A percentile compares a stretch with the other conserved stretches of the same genome.
These are phyloP conservation scores for Hermaeophaga mercurialis DNA, from an alignment of 2,888 invertebrate genomes.

Conservation along the genomic window DNA sequence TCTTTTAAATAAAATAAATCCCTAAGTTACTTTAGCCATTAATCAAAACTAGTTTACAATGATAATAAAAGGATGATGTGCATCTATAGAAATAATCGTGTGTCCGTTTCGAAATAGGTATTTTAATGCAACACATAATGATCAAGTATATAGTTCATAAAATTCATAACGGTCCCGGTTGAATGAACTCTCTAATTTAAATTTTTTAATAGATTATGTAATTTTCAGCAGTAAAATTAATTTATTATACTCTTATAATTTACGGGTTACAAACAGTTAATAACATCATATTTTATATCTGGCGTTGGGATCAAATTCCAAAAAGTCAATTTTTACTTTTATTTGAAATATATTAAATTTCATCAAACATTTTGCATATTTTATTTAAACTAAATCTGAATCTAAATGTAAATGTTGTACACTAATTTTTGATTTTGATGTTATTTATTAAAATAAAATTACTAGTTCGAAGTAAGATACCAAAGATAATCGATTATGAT, in stretches of 20 bases:
- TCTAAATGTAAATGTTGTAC: too few relatives aligned
- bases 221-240: slow-evolving; percentile 3
- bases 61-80: slow-evolving; percentile 1
- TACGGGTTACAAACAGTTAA: neutral
- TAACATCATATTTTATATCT: neutral
- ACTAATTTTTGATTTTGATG: too few relatives aligned
- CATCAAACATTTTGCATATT: too few relatives aligned
- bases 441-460: too few relatives aligned
- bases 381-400: too few relatives aligned
- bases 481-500: neutral
- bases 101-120: neutral
- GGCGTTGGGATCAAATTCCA: too few relatives aligned
- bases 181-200: slow-evolving; percentile 1
- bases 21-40: neutral
- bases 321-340: too few relatives aligned
- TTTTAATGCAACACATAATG: neutral
- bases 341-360: too few relatives aligned
- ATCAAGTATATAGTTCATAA: slow-evolving; percentile 4
- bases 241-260: neutral
- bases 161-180: slow-evolving; percentile 1
- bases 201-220: slow-evolving; percentile 7
- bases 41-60: neutral
- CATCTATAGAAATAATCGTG: neutral
- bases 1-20: too few relatives aligned
- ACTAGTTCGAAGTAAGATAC: too few relatives aligned